Conservation (phyloP, 2,113 vertebrate species). For the Ammospiza nelsoni region DNA sequence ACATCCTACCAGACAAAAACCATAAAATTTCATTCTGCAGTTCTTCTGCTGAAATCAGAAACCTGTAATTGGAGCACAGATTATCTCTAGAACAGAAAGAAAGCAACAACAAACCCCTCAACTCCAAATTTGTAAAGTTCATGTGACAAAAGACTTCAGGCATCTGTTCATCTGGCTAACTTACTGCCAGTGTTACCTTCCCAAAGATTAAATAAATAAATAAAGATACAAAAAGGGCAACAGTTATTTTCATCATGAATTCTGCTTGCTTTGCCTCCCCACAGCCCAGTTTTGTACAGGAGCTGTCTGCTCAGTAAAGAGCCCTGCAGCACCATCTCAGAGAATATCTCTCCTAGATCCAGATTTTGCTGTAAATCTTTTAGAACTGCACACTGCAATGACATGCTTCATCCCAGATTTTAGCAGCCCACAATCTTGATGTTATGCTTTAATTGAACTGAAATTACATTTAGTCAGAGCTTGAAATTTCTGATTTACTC, state of each 20-base stretch:
- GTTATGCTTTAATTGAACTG: slow-evolving; percentile 43
- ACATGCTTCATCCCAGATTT: slow-evolving; percentile 24
- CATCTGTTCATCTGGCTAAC: not conserved
- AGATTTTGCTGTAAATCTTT: not conserved
- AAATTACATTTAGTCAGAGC: slow-evolving; percentile 36
- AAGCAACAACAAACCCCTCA: not conserved
- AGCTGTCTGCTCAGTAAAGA: not conserved
- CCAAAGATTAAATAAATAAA: not conserved
- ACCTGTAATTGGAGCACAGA: not conserved
- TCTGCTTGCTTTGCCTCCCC: not conserved
- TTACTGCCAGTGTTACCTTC: not conserved
- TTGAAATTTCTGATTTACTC: slow-evolving; percentile 33
- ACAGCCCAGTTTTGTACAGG: not conserved
- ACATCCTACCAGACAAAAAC: not conserved
- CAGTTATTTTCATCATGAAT: not conserved
- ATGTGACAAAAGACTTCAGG: not conserved
- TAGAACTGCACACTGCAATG: not conserved
- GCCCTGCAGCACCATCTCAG: not conserved
- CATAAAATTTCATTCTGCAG: not conserved
- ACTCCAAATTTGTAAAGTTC: not conserved
- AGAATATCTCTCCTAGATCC: not conserved
- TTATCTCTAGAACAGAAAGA: not conserved
- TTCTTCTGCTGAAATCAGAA: not conserved
- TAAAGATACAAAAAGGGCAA: not conserved
- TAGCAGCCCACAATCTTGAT: not conserved